phyloP scores from a whole-genome alignment of 2,797 vertebrate species.

The Avahi laniger region DNA sequence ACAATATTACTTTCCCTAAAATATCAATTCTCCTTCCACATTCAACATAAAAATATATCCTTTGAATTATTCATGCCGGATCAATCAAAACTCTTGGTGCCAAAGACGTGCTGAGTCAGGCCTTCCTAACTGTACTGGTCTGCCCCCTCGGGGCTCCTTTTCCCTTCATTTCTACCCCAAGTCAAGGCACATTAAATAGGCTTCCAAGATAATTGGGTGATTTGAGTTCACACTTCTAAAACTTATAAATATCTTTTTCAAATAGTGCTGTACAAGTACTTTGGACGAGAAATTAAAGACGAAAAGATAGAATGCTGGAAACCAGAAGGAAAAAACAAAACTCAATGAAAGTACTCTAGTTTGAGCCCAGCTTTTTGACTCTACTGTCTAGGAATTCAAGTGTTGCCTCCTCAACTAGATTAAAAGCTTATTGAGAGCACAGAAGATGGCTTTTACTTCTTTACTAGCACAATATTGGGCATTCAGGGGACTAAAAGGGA shows the following conservation, averaged over 20 bases:
- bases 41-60: slow-evolving; percentile 24
- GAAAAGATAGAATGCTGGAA: slow-evolving; percentile 6
- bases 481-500: neutral
- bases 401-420: neutral
- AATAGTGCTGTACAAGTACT: slow-evolving; percentile 34
- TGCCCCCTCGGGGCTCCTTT: neutral
- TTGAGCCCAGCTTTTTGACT: neutral
- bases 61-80: slow-evolving; percentile 18
- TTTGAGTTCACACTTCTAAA: slow-evolving; percentile 33
- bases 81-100: neutral
- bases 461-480: neutral
- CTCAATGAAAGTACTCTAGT: neutral
- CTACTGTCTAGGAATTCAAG: neutral
- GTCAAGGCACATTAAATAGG: slow-evolving; percentile 26
- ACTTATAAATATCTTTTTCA: slow-evolving; percentile 41
- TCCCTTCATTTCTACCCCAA: neutral
- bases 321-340: neutral
- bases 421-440: neutral
- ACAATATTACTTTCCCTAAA: slow-evolving; percentile 8
- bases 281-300: slow-evolving; percentile 14
- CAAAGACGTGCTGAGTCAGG: neutral
- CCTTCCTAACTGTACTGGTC: neutral
- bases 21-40: slow-evolving; percentile 8
- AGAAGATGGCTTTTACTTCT: neutral
- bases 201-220: slow-evolving; percentile 46